A percentile compares a stretch with the other conserved stretches of the same genome.
Evolutionary conservation across 2,888 invertebrate species (phyloP).

Genomic region (Ecliptopera silaceata): DNA sequence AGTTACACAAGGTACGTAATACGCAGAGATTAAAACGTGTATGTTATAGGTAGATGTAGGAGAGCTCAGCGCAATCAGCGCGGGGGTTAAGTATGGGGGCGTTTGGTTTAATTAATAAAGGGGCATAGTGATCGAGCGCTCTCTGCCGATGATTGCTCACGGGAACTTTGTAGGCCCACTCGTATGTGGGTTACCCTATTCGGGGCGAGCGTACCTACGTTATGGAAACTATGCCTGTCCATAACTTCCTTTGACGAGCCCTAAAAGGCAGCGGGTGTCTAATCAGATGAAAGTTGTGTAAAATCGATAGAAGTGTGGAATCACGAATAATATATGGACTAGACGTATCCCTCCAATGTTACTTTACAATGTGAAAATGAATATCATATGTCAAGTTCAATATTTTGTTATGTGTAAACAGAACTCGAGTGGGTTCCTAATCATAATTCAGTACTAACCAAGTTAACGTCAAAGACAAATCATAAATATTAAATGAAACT

Average conservation of each 20-base stretch:
- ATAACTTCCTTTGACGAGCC: neutral
- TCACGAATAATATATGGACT: too few relatives aligned
- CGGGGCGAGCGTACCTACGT: neutral
- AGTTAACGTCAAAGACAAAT: neutral
- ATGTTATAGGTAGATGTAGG: slow-evolving; percentile 28
- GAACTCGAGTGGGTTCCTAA: too few relatives aligned
- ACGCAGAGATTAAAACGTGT: slow-evolving; percentile 21
- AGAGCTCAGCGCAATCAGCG: slow-evolving; percentile 51
- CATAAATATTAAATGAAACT: neutral
- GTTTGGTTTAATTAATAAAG: slow-evolving; percentile 55
- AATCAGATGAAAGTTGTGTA: too few relatives aligned
- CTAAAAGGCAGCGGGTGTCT: too few relatives aligned
- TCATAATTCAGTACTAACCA: neutral
- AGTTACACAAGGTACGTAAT: slow-evolving; percentile 22
- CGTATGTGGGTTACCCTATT: neutral
- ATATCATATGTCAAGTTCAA: too few relatives aligned
- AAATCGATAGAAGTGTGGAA: too few relatives aligned
- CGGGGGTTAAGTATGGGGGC: slow-evolving; percentile 47
- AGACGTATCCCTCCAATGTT: too few relatives aligned
- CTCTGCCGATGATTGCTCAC: slow-evolving; percentile 20
- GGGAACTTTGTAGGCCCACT: slow-evolving; percentile 13
- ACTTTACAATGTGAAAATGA: too few relatives aligned
- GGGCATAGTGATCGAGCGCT: slow-evolving; percentile 26
- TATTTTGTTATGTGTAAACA: too few relatives aligned
- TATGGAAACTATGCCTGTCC: neutral